phyloP scores from a whole-genome alignment of 2,113 vertebrate genomes.

The Galeopterus variegatus region DNA sequence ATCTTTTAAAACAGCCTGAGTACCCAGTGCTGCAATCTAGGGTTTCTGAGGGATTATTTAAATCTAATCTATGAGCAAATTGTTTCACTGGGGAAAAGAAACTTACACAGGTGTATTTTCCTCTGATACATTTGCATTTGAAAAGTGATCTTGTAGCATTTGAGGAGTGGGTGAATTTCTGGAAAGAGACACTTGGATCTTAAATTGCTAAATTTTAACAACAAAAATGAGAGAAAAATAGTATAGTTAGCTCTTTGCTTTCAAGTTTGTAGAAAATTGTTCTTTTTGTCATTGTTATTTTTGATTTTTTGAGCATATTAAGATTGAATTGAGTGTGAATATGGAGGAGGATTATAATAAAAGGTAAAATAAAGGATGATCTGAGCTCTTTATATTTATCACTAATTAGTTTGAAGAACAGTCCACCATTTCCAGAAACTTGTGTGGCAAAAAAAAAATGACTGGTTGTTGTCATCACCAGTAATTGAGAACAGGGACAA shows the following conservation, averaged over 20 bases:
- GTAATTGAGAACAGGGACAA: background rate
- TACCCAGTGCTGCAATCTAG: slow-evolving; percentile 64
- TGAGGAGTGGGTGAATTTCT: slow-evolving; percentile 76
- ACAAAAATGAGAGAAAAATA: slow-evolving; percentile 61
- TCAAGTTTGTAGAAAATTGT: slow-evolving; percentile 38
- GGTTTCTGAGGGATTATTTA: slow-evolving; percentile 78
- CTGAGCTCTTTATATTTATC: slow-evolving; percentile 37
- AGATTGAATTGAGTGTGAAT: background rate
- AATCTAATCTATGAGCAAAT: slow-evolving; percentile 47
- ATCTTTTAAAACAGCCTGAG: slow-evolving; percentile 57
- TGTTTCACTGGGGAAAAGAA: slow-evolving; percentile 68
- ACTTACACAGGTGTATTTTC: slow-evolving; percentile 66
- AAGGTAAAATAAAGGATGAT: slow-evolving; percentile 8
- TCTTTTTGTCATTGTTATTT: slow-evolving; percentile 54
- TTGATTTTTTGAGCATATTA: slow-evolving; percentile 57
- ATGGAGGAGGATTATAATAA: background rate
- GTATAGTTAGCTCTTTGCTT: slow-evolving; percentile 71
- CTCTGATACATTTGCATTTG: slow-evolving; percentile 78
- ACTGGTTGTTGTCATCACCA: background rate
- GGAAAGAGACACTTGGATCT: slow-evolving; percentile 63
- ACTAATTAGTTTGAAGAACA: slow-evolving; percentile 44
- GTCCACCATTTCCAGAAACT: background rate
- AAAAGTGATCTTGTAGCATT: slow-evolving; percentile 76
- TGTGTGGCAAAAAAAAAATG: background rate
- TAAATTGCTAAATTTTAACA: slow-evolving; percentile 80